Conservation (phyloP, 2,888 invertebrate genomes). For the Escarpia spicata region DNA sequence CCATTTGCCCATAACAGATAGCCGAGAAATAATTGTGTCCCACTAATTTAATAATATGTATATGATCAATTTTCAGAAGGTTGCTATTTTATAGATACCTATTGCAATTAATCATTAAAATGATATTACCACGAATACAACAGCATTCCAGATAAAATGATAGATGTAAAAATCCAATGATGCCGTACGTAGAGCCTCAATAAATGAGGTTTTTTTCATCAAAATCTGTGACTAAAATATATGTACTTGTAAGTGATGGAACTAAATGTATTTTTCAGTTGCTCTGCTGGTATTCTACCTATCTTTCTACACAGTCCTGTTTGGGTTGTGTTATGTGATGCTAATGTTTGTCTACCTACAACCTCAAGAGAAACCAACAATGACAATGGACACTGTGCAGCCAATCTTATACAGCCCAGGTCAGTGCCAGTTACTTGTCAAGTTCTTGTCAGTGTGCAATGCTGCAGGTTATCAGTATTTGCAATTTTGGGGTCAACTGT, state of each 20-base stretch:
- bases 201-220: background rate
- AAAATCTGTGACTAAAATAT: background rate
- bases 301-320: background rate
- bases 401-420: background rate
- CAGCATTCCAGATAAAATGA: background rate
- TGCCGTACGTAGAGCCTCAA: background rate
- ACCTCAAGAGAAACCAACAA: background rate
- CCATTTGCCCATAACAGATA: background rate
- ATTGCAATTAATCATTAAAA: too few relatives aligned
- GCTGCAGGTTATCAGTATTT: too few relatives aligned
- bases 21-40: background rate
- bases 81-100: too few relatives aligned
- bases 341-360: background rate
- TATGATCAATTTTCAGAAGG: too few relatives aligned
- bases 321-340: background rate
- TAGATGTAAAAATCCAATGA: background rate
- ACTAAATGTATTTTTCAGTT: background rate
- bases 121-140: background rate
- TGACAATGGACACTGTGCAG: conserved; percentile 1
- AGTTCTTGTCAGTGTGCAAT: background rate
- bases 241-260: background rate
- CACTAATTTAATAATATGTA: background rate
- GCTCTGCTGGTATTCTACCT: background rate
- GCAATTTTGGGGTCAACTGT: too few relatives aligned
- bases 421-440: background rate